Evolutionary conservation across 2,888 invertebrate genomes (phyloP).

Genomic region (Allophyes oxyacanthae): DNA sequence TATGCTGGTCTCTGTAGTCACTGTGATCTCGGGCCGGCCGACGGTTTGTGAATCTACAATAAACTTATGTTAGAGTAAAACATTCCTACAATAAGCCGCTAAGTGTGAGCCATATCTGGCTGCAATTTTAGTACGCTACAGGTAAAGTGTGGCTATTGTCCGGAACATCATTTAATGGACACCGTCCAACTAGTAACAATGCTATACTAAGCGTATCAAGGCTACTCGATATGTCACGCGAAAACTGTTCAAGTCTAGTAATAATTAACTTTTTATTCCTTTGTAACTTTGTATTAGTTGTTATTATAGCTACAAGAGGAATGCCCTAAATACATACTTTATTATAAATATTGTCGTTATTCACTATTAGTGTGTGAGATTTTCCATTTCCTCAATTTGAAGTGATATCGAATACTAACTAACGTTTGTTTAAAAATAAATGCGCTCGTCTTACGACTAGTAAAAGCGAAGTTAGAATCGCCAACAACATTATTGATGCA

Average conservation of each 20-base stretch:
- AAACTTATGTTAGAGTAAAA: too few species aligned
- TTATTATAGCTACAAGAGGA: slow-evolving; percentile 19
- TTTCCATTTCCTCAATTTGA: slow-evolving; percentile 39
- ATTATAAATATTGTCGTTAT: slow-evolving; percentile 58
- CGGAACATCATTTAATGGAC: slow-evolving; percentile 3
- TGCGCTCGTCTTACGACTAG: slow-evolving; percentile 75
- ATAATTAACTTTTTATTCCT: slow-evolving; percentile 7
- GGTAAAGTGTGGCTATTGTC: slow-evolving; percentile 7
- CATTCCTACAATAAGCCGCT: not conserved
- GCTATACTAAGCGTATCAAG: slow-evolving; percentile 30
- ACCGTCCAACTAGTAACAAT: slow-evolving; percentile 27
- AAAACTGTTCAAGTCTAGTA: slow-evolving; percentile 27
- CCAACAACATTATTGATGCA: slow-evolving; percentile 54
- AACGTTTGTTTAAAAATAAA: slow-evolving; percentile 63
- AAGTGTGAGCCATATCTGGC: slow-evolving; percentile 1
- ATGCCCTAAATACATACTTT: slow-evolving; percentile 37
- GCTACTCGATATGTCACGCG: slow-evolving; percentile 48
- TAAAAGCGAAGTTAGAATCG: slow-evolving; percentile 64
- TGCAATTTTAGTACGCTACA: slow-evolving; percentile 9
- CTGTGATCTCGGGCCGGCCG: too few species aligned
- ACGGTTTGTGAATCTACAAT: too few species aligned
- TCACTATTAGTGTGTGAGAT: slow-evolving; percentile 51
- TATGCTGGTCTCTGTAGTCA: too few species aligned
- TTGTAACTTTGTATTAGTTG: slow-evolving; percentile 17
- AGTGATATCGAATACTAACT: slow-evolving; percentile 38